Conservation (phyloP, 2,888 invertebrate genomes). For the Lycophotia porphyrea region DNA sequence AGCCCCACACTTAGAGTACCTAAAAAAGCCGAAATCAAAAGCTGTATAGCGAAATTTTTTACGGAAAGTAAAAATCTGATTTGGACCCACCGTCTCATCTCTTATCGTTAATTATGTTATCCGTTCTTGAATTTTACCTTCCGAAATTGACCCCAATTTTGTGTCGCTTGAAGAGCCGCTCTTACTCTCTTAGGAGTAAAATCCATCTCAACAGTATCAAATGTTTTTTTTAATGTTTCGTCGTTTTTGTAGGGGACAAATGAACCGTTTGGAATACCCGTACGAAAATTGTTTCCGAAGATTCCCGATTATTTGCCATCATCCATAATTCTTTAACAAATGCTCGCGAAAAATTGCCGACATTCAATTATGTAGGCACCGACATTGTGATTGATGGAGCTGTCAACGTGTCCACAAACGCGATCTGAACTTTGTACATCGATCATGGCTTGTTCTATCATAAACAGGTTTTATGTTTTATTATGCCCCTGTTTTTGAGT, state of each 20-base stretch:
- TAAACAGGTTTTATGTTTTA: slow-evolving; percentile 61
- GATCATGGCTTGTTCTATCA: slow-evolving; percentile 65
- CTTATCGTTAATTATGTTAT: slow-evolving; percentile 61
- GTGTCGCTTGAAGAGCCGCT: slow-evolving; percentile 12
- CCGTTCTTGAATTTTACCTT: slow-evolving; percentile 52
- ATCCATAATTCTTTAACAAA: slow-evolving; percentile 64
- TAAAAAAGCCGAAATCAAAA: slow-evolving; percentile 36
- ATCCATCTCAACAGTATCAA: slow-evolving; percentile 18
- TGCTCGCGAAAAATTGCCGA: slow-evolving; percentile 64
- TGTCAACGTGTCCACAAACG: slow-evolving; percentile 63
- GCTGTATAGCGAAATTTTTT: slow-evolving; percentile 13
- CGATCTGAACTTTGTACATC: slow-evolving; percentile 67
- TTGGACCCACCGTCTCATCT: slow-evolving; percentile 41
- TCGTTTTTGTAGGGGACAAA: slow-evolving; percentile 10
- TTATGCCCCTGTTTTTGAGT: slow-evolving; percentile 58
- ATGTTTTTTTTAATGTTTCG: slow-evolving; percentile 29
- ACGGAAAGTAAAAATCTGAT: slow-evolving; percentile 44
- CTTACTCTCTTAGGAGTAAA: slow-evolving; percentile 18
- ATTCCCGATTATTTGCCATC: slow-evolving; percentile 47
- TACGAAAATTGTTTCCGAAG: slow-evolving; percentile 32
- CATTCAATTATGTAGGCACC: slow-evolving; percentile 67
- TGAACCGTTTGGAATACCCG: slow-evolving; percentile 9
- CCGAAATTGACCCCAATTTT: slow-evolving; percentile 57
- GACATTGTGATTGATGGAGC: slow-evolving; percentile 65
- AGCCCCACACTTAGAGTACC: slow-evolving; percentile 17